Percentiles rank a stretch among this genome's conserved stretches.
Evolutionary conservation across 2,113 vertebrate genomes (phyloP).

Genomic region (Himantopus leucocephalus): DNA sequence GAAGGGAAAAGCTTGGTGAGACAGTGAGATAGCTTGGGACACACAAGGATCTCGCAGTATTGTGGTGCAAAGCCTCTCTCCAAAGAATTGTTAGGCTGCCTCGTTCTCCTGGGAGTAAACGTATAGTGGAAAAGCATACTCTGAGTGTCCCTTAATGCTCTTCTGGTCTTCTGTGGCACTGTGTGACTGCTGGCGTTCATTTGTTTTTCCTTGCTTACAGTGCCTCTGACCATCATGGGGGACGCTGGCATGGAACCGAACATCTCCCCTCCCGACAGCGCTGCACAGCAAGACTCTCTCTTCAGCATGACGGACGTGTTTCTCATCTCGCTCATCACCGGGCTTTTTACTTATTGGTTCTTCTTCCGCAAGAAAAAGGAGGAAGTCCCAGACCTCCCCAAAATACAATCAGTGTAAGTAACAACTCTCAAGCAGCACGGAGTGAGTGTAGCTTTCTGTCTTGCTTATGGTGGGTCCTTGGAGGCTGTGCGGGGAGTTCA

Average conservation of each 20-base stretch:
- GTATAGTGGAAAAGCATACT: neutral
- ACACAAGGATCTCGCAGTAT: rapidly evolving
- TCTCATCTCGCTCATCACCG: conserved; percentile 86
- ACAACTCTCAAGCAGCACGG: neutral
- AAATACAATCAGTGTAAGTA: conserved; percentile 78
- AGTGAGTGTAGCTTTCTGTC: neutral
- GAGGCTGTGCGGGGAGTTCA: neutral
- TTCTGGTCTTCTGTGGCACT: neutral
- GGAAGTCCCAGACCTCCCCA: conserved; percentile 88
- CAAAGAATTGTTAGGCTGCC: neutral
- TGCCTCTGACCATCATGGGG: conserved; percentile 64
- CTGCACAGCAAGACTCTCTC: conserved; percentile 74
- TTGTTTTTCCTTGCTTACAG: neutral
- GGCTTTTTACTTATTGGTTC: conserved; percentile 88
- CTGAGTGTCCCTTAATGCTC: rapidly evolving
- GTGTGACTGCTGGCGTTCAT: neutral
- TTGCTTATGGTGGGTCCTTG: neutral
- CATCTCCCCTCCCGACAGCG: neutral
- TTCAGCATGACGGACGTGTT: conserved; percentile 87
- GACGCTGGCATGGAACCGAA: conserved; percentile 58
- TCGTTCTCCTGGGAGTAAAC: neutral
- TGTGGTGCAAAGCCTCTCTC: neutral
- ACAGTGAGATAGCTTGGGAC: neutral
- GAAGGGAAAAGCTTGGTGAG: neutral
- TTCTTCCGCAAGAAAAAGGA: conserved; percentile 91